These are phyloP conservation scores for Nipponia nippon DNA, from an alignment of 2,113 vertebrate species.

Conservation along the genomic window DNA sequence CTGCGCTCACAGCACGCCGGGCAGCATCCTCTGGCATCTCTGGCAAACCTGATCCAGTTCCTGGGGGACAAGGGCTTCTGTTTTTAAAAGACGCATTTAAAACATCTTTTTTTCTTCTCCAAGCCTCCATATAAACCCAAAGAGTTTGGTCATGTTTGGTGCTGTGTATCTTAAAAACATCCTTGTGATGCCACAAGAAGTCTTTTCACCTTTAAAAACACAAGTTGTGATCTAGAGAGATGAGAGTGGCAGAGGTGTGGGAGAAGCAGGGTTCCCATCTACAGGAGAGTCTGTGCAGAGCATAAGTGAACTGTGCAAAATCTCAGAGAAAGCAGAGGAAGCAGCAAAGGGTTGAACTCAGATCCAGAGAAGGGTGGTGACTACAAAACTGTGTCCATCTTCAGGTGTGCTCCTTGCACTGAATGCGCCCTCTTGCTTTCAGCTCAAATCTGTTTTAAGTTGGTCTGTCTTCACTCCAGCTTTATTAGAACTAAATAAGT, in stretches of 20 bases:
- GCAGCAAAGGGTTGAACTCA: neutral
- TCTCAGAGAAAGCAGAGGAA: neutral
- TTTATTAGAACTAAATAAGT: neutral
- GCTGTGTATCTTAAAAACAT: neutral
- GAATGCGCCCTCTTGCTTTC: neutral
- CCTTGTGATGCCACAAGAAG: neutral
- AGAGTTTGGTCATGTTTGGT: neutral
- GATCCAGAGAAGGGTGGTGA: neutral
- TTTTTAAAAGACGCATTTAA: neutral
- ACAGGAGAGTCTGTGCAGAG: neutral
- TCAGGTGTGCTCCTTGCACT: neutral
- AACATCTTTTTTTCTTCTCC: neutral
- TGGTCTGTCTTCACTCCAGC: neutral
- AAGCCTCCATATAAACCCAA: neutral
- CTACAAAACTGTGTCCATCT: neutral
- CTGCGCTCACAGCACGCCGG: accelerated
- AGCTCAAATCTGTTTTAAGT: neutral
- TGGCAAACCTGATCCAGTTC: neutral
- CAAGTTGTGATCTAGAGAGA: neutral
- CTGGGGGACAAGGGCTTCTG: neutral
- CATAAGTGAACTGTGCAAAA: neutral
- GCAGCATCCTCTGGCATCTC: neutral
- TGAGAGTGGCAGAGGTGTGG: neutral
- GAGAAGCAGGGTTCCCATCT: neutral
- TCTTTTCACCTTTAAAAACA: neutral